Evolutionary conservation across 2,113 vertebrate species (phyloP), one percentile per base, ranked within the genome.

Genomic region (Apaloderma vittatum): DNA sequence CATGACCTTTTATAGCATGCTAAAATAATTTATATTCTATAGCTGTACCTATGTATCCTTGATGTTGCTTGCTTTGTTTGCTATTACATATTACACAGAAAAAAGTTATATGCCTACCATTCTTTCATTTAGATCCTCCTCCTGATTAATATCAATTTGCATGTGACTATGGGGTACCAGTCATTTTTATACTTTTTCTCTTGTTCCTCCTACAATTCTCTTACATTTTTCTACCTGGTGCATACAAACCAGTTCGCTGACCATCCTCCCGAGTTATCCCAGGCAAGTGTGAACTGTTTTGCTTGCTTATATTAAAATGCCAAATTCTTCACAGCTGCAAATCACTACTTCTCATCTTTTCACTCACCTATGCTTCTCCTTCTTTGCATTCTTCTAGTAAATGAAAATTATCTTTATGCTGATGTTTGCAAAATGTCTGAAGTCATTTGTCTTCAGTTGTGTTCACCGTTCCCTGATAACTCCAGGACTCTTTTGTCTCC

Each of bases 11-110:
- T 65, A 80, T 65, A 95, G 26, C 37, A 93, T 68, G 22, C 14
- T 82, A 75, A 78, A 96, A 62, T 72, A 81, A 97, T 91, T 89
- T 91, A 24, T 94, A 81, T 82, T 92, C 58, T 84, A 27, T 83
- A 73, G 7, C n/a, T 82, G 12, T 57, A 68, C 95, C 91, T 94
- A 88, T 81, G 32, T 57, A 81, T 76, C 32, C 34, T 70, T 77
- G 58, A 57, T 17, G 24, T 78, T 75, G 3, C 9, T 75, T 82
- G 18, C 2, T 52, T 19, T 91, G 17, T 85, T 90, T 78, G 55
- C 24, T 89, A 26, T 46, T 81, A 71, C 27, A 26, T 2, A 58
- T 74, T 83, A 37, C 3, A 3, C 15, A 37, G 57, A 68, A 70
- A 84, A 55, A 65, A 59, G 13, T 40, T 37, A 52, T 37, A 72